These are phyloP conservation scores for Chondrilla cf. caribensis DNA, from an alignment of 37 sponge, comb jelly and placozoan species.

Conservation along the genomic window DNA sequence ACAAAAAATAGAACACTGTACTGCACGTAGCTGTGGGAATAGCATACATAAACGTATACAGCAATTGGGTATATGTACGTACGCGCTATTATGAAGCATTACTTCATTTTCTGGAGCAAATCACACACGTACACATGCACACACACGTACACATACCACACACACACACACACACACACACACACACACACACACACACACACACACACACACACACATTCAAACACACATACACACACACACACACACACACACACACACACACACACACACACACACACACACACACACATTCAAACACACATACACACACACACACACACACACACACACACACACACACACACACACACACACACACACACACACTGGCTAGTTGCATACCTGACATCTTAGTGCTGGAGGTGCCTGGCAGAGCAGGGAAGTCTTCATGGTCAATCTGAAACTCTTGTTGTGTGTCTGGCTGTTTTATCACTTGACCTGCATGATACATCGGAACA, in stretches of 20 bases:
- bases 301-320: conserved; percentile 8
- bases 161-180: neutral
- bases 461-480: conserved; percentile 22
- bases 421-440: conserved; percentile 98
- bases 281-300: conserved; percentile 22
- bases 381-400: conserved; percentile 21
- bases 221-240: conserved; percentile 14
- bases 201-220: neutral
- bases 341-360: conserved; percentile 23
- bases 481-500: too few relatives aligned
- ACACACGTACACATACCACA: neutral
- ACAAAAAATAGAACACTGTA: conserved; percentile 35
- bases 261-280: conserved; percentile 13
- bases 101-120: too few relatives aligned
- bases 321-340: conserved; percentile 25
- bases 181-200: conserved; percentile 16
- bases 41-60: too few relatives aligned
- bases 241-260: conserved; percentile 23
- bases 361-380: neutral
- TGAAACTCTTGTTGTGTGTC: conserved; percentile 89
- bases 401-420: conserved; percentile 92
- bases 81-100: too few relatives aligned
- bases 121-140: conserved; percentile 1
- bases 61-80: too few relatives aligned
- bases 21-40: neutral